These are phyloP conservation scores for Ptilonorhynchus violaceus DNA, from an alignment of 2,113 vertebrate species.

Conservation along the genomic window DNA sequence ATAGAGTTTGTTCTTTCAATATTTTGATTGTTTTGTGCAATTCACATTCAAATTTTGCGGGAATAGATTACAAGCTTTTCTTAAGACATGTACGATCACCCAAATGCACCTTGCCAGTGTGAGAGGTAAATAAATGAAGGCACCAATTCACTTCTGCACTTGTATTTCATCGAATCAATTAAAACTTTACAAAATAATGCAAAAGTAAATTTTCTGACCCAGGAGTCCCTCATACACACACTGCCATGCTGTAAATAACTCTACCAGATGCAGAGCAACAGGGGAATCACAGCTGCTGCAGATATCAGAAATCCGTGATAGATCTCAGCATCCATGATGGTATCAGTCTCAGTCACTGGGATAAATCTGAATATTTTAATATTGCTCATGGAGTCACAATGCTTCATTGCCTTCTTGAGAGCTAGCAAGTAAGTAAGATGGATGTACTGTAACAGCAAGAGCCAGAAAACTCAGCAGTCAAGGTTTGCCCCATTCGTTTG, in stretches of 20 bases:
- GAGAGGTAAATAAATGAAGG: not conserved
- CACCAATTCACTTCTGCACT: not conserved
- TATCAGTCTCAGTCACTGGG: not conserved
- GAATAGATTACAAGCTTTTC: not conserved
- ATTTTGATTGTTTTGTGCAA: not conserved
- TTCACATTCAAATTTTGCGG: not conserved
- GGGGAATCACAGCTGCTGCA: not conserved
- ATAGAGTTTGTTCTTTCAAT: not conserved
- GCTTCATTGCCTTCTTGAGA: constrained; percentile 27
- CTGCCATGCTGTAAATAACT: not conserved
- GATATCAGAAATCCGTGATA: not conserved
- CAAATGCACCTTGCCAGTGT: not conserved
- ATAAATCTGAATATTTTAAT: constrained; percentile 45
- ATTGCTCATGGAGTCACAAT: not conserved
- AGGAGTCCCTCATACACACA: not conserved
- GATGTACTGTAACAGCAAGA: not conserved
- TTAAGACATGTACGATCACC: not conserved
- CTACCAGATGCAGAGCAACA: not conserved
- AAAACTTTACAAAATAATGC: not conserved
- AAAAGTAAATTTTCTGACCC: not conserved
- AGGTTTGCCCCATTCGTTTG: constrained; percentile 33
- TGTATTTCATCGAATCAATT: not conserved
- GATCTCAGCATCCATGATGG: not conserved
- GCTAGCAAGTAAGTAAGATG: constrained; percentile 33
- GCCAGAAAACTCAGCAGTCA: not conserved